Evolutionary conservation across 2,113 vertebrate genomes (phyloP).

Genomic region (Strigops habroptila): DNA sequence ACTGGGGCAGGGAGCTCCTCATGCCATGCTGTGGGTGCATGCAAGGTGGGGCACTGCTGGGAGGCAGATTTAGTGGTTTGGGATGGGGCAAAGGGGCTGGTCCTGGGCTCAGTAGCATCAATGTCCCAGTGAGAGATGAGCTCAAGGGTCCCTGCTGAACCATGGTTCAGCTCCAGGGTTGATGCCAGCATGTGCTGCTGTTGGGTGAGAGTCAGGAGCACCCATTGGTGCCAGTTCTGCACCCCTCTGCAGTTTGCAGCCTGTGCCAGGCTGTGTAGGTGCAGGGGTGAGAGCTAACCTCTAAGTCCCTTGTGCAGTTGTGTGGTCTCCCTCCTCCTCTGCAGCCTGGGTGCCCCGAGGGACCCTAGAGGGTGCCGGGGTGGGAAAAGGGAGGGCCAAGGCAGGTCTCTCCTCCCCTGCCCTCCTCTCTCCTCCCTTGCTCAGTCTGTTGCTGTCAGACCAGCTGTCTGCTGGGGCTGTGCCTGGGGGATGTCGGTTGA

Average conservation of each 20-base stretch:
- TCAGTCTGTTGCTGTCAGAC: neutral
- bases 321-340: neutral
- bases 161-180: neutral
- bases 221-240: neutral
- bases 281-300: neutral
- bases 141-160: neutral
- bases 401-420: constrained; percentile 20
- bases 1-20: neutral
- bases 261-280: neutral
- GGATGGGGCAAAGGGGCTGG: neutral
- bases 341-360: neutral
- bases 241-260: fast-evolving
- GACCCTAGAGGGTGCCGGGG: neutral
- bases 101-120: neutral
- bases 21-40: fast-evolving
- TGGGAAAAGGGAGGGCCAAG: constrained; percentile 10
- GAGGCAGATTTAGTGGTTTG: neutral
- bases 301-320: neutral
- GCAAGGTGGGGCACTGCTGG: neutral
- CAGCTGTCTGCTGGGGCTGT: neutral
- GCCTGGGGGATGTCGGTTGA: neutral
- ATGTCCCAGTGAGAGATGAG: neutral
- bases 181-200: fast-evolving
- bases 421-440: neutral
- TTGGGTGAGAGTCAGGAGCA: neutral